Conservation (phyloP, 2,888 invertebrate species). For the Trisateles emortualis region DNA sequence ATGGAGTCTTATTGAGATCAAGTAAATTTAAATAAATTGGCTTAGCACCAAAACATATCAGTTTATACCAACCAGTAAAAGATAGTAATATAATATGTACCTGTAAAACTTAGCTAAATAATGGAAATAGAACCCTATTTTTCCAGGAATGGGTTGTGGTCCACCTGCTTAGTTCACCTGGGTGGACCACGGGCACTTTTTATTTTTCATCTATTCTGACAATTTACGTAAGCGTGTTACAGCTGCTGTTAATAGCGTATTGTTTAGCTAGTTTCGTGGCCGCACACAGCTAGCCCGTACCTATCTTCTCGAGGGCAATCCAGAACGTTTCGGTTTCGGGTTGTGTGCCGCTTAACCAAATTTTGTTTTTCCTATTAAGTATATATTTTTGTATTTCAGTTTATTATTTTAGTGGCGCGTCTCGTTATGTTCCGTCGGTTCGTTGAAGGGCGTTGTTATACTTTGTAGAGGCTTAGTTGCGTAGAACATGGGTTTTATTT, state of each 20-base stretch:
- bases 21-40: too few species aligned
- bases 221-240: too few species aligned
- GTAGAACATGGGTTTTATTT: slow-evolving; percentile 45
- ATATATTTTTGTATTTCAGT: slow-evolving; percentile 57
- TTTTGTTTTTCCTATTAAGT: slow-evolving; percentile 61
- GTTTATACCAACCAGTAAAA: too few species aligned
- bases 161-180: too few species aligned
- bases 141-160: too few species aligned
- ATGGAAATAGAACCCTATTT: too few species aligned
- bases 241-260: neutral
- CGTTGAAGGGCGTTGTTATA: slow-evolving; percentile 59
- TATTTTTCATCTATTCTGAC: too few species aligned
- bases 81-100: too few species aligned
- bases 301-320: slow-evolving; percentile 81
- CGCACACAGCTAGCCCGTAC: slow-evolving; percentile 56
- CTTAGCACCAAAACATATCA: too few species aligned
- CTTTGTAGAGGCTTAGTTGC: slow-evolving; percentile 52
- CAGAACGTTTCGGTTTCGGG: slow-evolving; percentile 77
- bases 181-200: too few species aligned
- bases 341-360: slow-evolving; percentile 79
- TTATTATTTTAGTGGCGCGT: slow-evolving; percentile 75
- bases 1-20: too few species aligned
- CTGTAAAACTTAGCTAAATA: too few species aligned
- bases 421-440: slow-evolving; percentile 62
- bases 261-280: slow-evolving; percentile 54